Evolutionary conservation across 2,113 vertebrate genomes (phyloP), one percentile per base, ranked within the genome.

Genomic region (Aegithalos caudatus): DNA sequence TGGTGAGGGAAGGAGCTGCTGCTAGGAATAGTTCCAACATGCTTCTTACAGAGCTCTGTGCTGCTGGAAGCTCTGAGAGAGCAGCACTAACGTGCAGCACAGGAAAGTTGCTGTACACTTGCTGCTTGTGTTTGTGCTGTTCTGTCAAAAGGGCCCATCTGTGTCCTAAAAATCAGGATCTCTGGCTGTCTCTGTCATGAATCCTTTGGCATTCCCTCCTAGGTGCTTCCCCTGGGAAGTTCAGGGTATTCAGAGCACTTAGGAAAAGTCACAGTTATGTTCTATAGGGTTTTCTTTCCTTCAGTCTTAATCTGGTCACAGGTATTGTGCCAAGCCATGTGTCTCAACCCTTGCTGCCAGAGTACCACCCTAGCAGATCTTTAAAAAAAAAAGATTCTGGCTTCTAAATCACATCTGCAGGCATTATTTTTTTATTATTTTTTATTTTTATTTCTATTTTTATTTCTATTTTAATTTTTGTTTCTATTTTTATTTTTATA

Each of bases 241-340:
- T 90, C 42, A 53, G 27, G 47, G 4, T 50, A 22, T 37, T 70
- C 58, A 85, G 16, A 79, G 16, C 5, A 12, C 28, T 33, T 50
- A 31, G 27, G 45, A 74, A 21, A 35, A 2, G 18, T n/a, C 38
- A 23, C 2, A 4, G 5, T 19, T 25, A 3, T 2, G 9, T 60
- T 82, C 40, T 47, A 1, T 2, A 47, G 33, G n/a, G 47, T 10
- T 4, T 70, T 25, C 20, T 35, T 42, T 38, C 16, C n/a, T 40
- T 14, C 24, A 44, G 31, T 31, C 28, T 60, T 28, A 7, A 1
- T 81, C 14, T 65, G 56, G 20, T 13, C 35, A 24, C 24, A 65
- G 31, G 4, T 47, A 19, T 16, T 38, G 7, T 14, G 45, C 12
- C 23, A 72, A 60, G 21, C 21, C 0, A 0, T 2, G 1, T 60